Percentiles rank a stretch among this genome's conserved stretches.
phyloP scores from a whole-genome alignment of 2,797 vertebrate species.

The Astyanax mexicanus region DNA sequence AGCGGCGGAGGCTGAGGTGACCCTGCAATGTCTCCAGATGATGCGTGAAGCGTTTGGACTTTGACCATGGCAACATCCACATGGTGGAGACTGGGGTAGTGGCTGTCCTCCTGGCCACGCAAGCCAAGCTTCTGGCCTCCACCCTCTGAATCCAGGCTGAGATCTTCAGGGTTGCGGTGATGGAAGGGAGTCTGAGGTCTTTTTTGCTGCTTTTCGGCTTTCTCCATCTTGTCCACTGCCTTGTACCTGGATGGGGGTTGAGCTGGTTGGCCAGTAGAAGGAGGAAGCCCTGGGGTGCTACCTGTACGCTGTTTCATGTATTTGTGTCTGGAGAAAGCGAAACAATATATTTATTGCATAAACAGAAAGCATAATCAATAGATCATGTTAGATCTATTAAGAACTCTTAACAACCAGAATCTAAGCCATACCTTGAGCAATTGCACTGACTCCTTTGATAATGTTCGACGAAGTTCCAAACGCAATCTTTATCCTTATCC shows the following conservation, averaged over 20 bases:
- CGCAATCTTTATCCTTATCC: conserved; percentile 86
- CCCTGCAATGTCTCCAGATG: conserved; percentile 81
- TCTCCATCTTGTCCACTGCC: conserved; percentile 94
- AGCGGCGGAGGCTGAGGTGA: conserved; percentile 96
- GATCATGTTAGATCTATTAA: too few relatives aligned
- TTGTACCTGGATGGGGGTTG: conserved; percentile 95
- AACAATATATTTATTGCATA: too few relatives aligned
- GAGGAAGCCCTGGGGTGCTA: conserved; percentile 89
- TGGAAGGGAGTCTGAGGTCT: conserved; percentile 96
- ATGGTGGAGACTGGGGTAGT: conserved; percentile 89
- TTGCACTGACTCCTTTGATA: conserved; percentile 90
- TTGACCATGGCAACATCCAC: conserved; percentile 85
- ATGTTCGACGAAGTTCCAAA: conserved; percentile 96
- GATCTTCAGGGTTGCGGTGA: conserved; percentile 93
- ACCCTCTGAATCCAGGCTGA: conserved; percentile 88
- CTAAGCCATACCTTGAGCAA: conserved; percentile 86
- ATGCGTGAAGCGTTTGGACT: conserved; percentile 86
- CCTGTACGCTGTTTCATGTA: conserved; percentile 90
- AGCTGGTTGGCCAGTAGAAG: conserved; percentile 85
- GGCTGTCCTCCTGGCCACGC: conserved; percentile 85
- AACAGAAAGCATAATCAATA: too few relatives aligned
- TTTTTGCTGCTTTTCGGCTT: conserved; percentile 97
- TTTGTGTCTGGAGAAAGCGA: conserved; percentile 82
- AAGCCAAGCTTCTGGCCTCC: conserved; percentile 87
- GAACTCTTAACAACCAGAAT: too few relatives aligned